Evolutionary conservation across 2,113 vertebrate genomes (phyloP).

Genomic region (Carassius auratus): DNA sequence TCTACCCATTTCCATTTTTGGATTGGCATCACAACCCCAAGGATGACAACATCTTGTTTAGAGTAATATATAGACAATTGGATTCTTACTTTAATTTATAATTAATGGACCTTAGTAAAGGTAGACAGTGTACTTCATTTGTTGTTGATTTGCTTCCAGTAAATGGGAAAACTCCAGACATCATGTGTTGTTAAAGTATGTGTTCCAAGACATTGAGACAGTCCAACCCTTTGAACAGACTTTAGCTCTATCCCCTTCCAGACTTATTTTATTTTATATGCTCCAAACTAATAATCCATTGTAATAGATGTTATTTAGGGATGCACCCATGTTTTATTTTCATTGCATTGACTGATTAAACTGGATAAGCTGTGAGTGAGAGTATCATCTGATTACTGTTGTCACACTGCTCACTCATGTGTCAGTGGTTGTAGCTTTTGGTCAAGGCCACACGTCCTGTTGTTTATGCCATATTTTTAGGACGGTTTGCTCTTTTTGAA

Average conservation of each 20-base stretch:
- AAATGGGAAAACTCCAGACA: not conserved
- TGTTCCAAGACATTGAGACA: no score
- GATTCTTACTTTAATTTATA: not conserved
- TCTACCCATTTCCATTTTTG: no score
- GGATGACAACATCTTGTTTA: not conserved
- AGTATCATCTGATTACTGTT: slow-evolving; percentile 4
- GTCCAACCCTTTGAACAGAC: not conserved
- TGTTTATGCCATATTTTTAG: not conserved
- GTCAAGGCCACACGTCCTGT: slow-evolving; percentile 15
- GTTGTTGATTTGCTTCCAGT: not conserved
- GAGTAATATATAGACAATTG: not conserved
- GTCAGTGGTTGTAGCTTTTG: slow-evolving; percentile 5
- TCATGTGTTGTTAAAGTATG: not conserved
- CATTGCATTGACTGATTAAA: not conserved
- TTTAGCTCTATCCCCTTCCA: not conserved
- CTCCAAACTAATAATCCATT: not conserved
- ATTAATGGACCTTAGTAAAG: not conserved
- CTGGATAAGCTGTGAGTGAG: not conserved
- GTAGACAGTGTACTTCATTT: not conserved
- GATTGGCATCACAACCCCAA: not conserved
- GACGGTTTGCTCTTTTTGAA: not conserved
- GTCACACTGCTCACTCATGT: not conserved
- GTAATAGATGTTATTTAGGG: not conserved
- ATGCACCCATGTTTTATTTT: not conserved
- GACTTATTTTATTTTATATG: not conserved